Conservation (phyloP, 1,140 invertebrate genomes). For the Paramacrobiotus metropolitanus region DNA sequence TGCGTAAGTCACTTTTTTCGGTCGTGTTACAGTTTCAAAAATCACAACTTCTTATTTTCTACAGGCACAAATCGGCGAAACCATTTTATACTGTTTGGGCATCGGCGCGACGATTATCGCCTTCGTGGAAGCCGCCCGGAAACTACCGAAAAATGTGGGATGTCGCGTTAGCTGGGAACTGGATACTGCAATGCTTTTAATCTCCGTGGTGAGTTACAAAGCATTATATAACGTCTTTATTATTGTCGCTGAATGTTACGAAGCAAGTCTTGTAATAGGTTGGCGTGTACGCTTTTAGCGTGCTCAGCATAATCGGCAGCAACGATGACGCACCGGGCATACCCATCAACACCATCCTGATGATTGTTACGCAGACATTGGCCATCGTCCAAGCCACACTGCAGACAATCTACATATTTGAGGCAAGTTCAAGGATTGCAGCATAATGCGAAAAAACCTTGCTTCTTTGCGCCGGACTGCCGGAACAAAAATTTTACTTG, state of each 20-base stretch:
- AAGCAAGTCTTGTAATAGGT: background rate
- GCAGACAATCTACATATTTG: constrained; percentile 67
- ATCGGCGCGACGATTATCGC: background rate
- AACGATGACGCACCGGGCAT: background rate
- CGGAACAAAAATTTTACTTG: too few relatives aligned
- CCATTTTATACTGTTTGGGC: constrained; percentile 40
- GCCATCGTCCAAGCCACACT: constrained; percentile 39
- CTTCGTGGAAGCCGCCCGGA: background rate
- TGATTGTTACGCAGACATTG: background rate
- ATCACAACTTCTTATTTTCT: too few relatives aligned
- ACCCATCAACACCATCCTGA: background rate
- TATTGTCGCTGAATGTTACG: background rate
- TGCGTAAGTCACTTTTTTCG: too few relatives aligned
- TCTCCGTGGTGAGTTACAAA: background rate
- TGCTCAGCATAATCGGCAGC: constrained; percentile 61
- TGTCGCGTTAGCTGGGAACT: background rate
- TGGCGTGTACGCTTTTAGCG: constrained; percentile 35
- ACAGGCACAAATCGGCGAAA: constrained; percentile 70
- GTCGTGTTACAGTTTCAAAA: too few relatives aligned
- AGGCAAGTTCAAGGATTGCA: too few relatives aligned
- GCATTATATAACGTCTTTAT: background rate
- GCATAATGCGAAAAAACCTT: too few relatives aligned
- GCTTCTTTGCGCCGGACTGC: too few relatives aligned
- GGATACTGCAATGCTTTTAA: background rate
- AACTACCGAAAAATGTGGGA: background rate